These are phyloP conservation scores for Suricata suricatta DNA, from an alignment of 2,113 vertebrate genomes.

Conservation along the genomic window DNA sequence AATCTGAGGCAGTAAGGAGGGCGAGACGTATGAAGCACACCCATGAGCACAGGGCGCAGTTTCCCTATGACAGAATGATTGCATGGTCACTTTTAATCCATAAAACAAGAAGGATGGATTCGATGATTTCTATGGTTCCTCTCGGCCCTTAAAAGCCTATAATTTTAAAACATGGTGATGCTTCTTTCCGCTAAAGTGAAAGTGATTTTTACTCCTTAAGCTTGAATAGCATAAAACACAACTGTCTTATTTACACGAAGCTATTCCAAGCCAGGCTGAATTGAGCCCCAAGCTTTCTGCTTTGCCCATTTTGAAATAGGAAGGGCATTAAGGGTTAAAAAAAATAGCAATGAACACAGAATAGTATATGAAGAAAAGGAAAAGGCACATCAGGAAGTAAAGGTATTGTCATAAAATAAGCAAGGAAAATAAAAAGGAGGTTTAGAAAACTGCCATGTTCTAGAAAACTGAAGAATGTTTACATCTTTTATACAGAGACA, in stretches of 20 bases:
- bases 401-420: background rate
- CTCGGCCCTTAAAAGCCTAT: conserved; percentile 49
- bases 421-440: background rate
- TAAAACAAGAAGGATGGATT: conserved; percentile 63
- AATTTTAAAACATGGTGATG: conserved; percentile 59
- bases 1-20: background rate
- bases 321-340: background rate
- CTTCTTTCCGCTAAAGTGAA: conserved; percentile 63
- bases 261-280: conserved; percentile 46
- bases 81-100: conserved; percentile 49
- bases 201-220: conserved; percentile 69
- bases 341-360: background rate
- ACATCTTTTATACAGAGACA: background rate
- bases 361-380: background rate
- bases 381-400: background rate
- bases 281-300: background rate
- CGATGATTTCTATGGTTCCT: background rate
- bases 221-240: conserved; percentile 58
- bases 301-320: conserved; percentile 22
- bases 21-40: background rate
- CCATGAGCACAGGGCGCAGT: background rate
- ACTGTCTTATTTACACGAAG: conserved; percentile 67
- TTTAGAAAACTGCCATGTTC: background rate
- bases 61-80: conserved; percentile 47
- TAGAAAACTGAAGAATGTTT: conserved; percentile 1